phyloP scores from a whole-genome alignment of 2,888 invertebrate genomes.

The Petrophora chlorosata region DNA sequence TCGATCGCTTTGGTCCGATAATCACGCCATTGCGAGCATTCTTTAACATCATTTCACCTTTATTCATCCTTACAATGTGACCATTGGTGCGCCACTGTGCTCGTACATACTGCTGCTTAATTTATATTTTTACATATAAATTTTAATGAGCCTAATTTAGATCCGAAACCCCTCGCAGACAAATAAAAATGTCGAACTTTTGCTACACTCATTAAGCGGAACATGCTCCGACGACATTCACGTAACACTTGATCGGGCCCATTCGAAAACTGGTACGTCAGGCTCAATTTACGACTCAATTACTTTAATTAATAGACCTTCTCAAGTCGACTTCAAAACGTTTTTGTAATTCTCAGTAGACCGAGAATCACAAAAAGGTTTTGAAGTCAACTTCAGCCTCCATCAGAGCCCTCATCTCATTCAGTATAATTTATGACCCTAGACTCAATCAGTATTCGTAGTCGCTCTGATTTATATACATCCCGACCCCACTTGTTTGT shows the following conservation, averaged over 20 bases:
- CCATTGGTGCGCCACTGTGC: too few relatives aligned
- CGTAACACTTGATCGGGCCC: constrained; percentile 22
- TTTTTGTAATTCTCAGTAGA: constrained; percentile 23
- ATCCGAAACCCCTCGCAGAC: background rate
- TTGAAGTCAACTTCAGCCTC: constrained; percentile 18
- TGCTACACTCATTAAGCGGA: background rate
- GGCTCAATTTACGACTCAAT: constrained; percentile 30
- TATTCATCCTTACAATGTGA: constrained; percentile 22
- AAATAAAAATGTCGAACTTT: background rate
- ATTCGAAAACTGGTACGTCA: constrained; percentile 29
- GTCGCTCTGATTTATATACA: constrained; percentile 24
- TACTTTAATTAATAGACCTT: constrained; percentile 31
- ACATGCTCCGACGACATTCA: constrained; percentile 15
- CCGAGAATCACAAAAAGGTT: constrained; percentile 22
- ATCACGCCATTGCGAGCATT: constrained; percentile 41
- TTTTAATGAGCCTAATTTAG: background rate
- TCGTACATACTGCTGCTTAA: too few relatives aligned
- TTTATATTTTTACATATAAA: too few relatives aligned
- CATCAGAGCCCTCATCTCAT: constrained; percentile 9
- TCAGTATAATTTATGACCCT: constrained; percentile 14
- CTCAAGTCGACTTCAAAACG: constrained; percentile 19
- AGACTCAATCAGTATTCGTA: constrained; percentile 23
- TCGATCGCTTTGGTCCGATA: constrained; percentile 41
- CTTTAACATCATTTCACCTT: constrained; percentile 39
- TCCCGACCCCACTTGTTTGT: constrained; percentile 28